phyloP scores from a whole-genome alignment of 2,113 vertebrate species.

The Archocentrus centrarchus region DNA sequence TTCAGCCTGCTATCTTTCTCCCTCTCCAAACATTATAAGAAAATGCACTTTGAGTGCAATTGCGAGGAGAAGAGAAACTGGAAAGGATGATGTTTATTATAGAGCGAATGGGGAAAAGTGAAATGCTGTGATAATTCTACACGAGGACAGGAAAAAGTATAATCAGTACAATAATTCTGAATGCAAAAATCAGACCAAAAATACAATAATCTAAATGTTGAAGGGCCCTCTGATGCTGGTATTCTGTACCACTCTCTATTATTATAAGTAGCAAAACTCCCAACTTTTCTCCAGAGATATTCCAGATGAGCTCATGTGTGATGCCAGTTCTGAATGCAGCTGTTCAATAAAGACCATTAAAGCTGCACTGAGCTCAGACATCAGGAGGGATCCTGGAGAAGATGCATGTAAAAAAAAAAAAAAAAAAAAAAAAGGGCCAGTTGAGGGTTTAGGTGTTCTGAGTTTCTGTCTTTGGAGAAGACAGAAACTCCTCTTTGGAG shows the following conservation, averaged over 20 bases:
- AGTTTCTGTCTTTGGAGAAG: too few relatives aligned
- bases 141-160: not conserved
- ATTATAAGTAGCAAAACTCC: fast-evolving
- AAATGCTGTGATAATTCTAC: not conserved
- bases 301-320: not conserved
- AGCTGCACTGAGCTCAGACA: not conserved
- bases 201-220: not conserved
- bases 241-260: not conserved
- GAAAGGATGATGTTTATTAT: constrained; percentile 13
- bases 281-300: not conserved
- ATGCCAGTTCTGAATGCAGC: not conserved
- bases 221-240: not conserved
- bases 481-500: too few relatives aligned
- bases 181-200: not conserved
- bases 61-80: not conserved
- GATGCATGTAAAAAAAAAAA: too few relatives aligned
- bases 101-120: not conserved
- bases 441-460: too few relatives aligned
- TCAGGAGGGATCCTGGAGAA: not conserved
- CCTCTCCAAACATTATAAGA: not conserved
- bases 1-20: constrained; percentile 30
- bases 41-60: not conserved
- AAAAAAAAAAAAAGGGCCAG: too few relatives aligned
- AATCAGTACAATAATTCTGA: not conserved
- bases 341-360: not conserved